A percentile compares a stretch with the other conserved stretches of the same genome.
Evolutionary conservation across 2,113 vertebrate species (phyloP).

Genomic region (Ardeotis arabs): DNA sequence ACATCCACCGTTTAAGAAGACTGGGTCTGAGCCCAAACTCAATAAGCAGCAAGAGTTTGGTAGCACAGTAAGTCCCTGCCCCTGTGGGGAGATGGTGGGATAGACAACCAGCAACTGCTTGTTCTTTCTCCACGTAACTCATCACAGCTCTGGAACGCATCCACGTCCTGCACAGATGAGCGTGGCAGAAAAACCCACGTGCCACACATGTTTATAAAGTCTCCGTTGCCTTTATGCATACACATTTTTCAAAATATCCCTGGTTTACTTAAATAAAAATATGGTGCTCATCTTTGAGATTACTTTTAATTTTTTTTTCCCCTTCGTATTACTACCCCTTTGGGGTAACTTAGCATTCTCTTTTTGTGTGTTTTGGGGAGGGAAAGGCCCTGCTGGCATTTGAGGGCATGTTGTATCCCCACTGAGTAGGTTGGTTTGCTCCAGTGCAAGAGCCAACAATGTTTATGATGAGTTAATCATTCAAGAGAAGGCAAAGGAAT

Average conservation of each 20-base stretch:
- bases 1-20: not conserved
- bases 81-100: not conserved
- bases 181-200: not conserved
- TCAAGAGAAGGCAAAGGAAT: not conserved
- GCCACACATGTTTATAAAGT: not conserved
- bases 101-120: not conserved
- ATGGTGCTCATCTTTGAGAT: not conserved
- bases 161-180: rapidly evolving
- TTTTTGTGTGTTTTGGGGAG: not conserved
- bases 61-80: not conserved
- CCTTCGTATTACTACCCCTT: not conserved
- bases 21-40: not conserved
- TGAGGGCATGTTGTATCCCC: not conserved
- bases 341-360: not conserved
- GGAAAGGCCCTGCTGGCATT: not conserved
- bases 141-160: not conserved
- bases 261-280: not conserved
- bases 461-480: not conserved
- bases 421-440: rapidly evolving
- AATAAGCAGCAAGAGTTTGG: not conserved
- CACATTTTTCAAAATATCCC: not conserved
- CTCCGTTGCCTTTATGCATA: not conserved
- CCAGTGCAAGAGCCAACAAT: not conserved
- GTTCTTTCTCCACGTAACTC: not conserved
- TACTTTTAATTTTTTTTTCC: not conserved